Percentiles rank a stretch among this genome's conserved stretches.
phyloP scores from a whole-genome alignment of 2,888 invertebrate species.

The Antheraea yamamai region DNA sequence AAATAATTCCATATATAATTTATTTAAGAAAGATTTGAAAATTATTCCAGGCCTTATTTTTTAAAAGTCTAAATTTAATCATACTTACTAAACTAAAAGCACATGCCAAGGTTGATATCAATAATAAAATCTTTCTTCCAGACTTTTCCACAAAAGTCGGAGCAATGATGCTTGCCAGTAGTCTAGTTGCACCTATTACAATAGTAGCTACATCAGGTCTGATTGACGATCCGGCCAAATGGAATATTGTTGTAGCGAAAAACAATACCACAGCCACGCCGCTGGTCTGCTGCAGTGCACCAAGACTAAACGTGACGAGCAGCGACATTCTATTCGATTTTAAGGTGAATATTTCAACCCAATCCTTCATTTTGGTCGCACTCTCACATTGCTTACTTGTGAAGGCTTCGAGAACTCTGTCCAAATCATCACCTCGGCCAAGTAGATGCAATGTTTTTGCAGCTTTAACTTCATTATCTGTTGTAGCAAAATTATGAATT shows the following conservation, averaged over 20 bases:
- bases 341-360: slow-evolving; percentile 41
- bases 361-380: slow-evolving; percentile 25
- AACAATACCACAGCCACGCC: slow-evolving; percentile 43
- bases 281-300: slow-evolving; percentile 45
- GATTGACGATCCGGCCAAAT: slow-evolving; percentile 42
- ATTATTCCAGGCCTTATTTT: too few relatives aligned
- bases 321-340: slow-evolving; percentile 46
- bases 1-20: too few relatives aligned
- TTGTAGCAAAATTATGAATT: slow-evolving; percentile 18
- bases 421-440: slow-evolving; percentile 41
- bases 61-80: not conserved
- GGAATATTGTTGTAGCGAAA: slow-evolving; percentile 47
- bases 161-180: slow-evolving; percentile 39
- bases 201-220: slow-evolving; percentile 45
- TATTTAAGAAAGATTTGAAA: too few relatives aligned
- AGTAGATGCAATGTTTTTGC: slow-evolving; percentile 43
- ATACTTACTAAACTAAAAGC: slow-evolving; percentile 46
- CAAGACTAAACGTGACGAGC: slow-evolving; percentile 39
- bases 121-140: slow-evolving; percentile 44
- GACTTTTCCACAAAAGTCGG: slow-evolving; percentile 46
- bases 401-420: slow-evolving; percentile 32
- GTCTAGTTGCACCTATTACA: slow-evolving; percentile 43
- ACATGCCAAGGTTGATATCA: slow-evolving; percentile 42
- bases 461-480: slow-evolving; percentile 43
- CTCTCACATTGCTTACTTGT: not conserved